phyloP scores from a whole-genome alignment of 2,113 vertebrate genomes.

The Rattus norvegicus region DNA sequence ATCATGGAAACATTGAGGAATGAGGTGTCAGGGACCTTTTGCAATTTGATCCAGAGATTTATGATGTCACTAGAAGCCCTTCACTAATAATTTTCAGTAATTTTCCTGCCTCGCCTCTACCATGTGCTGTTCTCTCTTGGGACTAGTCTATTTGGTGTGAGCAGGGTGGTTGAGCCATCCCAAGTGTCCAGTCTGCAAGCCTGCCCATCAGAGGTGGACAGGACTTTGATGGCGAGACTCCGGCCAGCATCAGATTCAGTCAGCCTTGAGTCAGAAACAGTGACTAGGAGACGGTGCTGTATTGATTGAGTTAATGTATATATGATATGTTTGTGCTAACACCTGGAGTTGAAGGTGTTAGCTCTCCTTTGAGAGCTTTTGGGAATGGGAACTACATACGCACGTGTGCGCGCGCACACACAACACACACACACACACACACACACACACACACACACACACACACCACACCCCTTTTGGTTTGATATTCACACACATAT shows the following conservation, averaged over 20 bases:
- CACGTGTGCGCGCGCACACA: too few relatives aligned
- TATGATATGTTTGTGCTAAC: neutral
- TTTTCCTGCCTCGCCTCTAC: slow-evolving; percentile 5
- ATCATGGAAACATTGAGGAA: slow-evolving; percentile 4
- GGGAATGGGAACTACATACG: neutral
- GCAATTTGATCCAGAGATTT: neutral
- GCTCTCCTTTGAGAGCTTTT: neutral
- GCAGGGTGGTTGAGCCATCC: neutral
- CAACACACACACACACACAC: too few relatives aligned
- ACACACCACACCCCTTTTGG: neutral
- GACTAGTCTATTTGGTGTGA: neutral
- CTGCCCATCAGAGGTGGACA: neutral
- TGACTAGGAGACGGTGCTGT: neutral
- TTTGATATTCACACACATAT: neutral
- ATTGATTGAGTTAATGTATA: neutral
- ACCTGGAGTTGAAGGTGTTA: neutral
- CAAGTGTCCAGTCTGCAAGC: neutral
- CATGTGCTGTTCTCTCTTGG: neutral
- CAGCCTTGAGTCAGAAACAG: neutral
- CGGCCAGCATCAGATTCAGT: neutral
- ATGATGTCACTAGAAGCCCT: neutral
- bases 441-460: neutral
- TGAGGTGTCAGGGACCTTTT: neutral
- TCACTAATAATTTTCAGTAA: neutral
- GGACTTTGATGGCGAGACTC: neutral